Percentiles rank a stretch among this genome's conserved stretches.
phyloP scores from a whole-genome alignment of 2,797 vertebrate species.

The Liasis olivaceus region DNA sequence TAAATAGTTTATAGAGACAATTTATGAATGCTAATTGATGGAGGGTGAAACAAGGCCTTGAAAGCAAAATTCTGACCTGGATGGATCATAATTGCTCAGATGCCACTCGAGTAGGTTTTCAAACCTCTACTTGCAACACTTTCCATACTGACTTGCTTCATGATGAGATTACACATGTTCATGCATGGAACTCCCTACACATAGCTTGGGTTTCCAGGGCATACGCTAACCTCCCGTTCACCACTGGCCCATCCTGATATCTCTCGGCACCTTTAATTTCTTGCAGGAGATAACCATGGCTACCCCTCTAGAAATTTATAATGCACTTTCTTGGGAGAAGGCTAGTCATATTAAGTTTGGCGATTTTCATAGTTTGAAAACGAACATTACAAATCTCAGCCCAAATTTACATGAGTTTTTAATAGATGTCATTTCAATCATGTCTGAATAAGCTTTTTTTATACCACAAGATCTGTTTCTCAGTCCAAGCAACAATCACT shows the following conservation, averaged over 20 bases:
- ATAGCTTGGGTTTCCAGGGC: neutral
- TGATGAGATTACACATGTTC: neutral
- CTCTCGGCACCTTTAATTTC: neutral
- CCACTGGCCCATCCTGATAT: neutral
- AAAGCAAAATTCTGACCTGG: neutral
- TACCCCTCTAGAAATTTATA: neutral
- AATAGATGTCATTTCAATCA: neutral
- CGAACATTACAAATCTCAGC: neutral
- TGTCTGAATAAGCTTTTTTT: conserved; percentile 1
- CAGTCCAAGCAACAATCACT: neutral
- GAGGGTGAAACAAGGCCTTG: neutral
- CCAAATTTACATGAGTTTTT: neutral
- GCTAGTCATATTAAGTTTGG: neutral
- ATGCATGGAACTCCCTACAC: neutral
- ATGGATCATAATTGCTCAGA: neutral
- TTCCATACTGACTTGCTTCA: neutral
- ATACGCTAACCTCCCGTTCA: neutral
- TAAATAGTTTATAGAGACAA: neutral
- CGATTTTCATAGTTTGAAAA: neutral
- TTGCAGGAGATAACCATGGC: neutral
- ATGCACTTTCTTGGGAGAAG: neutral
- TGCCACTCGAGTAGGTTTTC: neutral
- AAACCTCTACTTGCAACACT: neutral
- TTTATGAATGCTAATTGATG: neutral
- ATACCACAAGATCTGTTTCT: neutral